Evolutionary conservation across 2,797 vertebrate species (phyloP), one percentile per base, ranked within the genome.

Genomic region (Epinephelus awoara): DNA sequence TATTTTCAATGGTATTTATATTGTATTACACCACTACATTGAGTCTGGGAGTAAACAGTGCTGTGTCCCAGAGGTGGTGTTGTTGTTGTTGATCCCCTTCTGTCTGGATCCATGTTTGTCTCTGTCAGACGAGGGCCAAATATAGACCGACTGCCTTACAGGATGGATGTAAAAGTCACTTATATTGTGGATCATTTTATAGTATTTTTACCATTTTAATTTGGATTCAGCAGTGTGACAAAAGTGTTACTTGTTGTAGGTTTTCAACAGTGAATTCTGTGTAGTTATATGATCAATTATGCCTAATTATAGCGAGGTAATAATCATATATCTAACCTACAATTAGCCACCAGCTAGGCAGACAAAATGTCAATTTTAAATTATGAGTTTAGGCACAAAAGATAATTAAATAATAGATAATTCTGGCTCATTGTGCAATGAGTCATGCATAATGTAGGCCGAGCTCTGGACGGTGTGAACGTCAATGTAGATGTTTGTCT

Each of bases 401-500:
- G 9, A 23, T 14, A 59, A 13, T 50, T 1, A 0, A 44, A 72
- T 54, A 12, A 12, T 7, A 50, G 4, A n/a, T 27, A 12, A 23
- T 19, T 66, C 27, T 49, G 50, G 54, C 27, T 49, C 10, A 11
- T 63, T 64, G 29, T 21, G 9, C 54, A 65, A 49, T 52, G 61
- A 75, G 82, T 46, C 49, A 34, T 47, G 11, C 21, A 15, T 67
- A 38, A 38, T 52, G 38, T 49, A 65, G 44, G 7, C 49, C 40
- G 65, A 13, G n/a, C 59, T 79, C 56, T 58, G 72, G 66, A 66
- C 25, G 2, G 58, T 77, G 56, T 88, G 25, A 81, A 62, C 61
- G 65, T 86, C 55, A n/a, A 17, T 86, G 52, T 93, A 47, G 59
- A 85, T 92, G 84, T 91, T 91, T 78, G 84, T 91, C 85, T 80